Evolutionary conservation across 1,140 invertebrate species (phyloP), one percentile per base, ranked within the genome.

Genomic region (Cryptotermes secundus): DNA sequence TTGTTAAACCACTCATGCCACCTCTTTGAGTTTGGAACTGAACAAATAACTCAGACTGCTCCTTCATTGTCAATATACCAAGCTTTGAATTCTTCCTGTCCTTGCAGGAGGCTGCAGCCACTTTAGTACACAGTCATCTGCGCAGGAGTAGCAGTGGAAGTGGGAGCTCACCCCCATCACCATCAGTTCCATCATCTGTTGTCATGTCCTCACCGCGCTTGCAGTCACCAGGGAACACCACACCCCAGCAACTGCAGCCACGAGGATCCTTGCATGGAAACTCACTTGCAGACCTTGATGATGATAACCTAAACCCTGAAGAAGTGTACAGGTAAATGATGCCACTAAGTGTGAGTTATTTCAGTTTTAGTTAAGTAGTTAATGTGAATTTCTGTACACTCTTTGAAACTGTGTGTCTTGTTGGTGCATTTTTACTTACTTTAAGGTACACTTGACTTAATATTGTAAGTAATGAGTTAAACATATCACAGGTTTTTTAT

Each of bases 71-170:
- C 34, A 49, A 36, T 26, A 38, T 34, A 36, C n/a, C 45, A 49
- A 19, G 45, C 19, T 19, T 22, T 14, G 19, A 49, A 49, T 49
- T 49, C 22, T 83, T 31, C 16, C 16, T 35, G 42, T 34, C 9
- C 12, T 85, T 87, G 34, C 92, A 97, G 92, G 95, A 97, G 87
- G 92, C 95, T 38, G 96, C 96, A 59, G 93, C 94, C 83, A 93
- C 93, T 80, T 92, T 97, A n/a, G 93, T 98, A n/a, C 95, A 97
- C 86, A 94, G 93, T 86, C 94, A 97, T 87, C 92, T 97, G 81
- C 92, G 94, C 83, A 92, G 94, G 88, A 93, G 92, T 38, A 94
- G 93, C 12, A 92, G 88, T 22, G 88, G 89, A 10, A 92, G 91
- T 87, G 91, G 81, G 3, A 83, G 79, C 80, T 80, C 86, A 80